Evolutionary conservation across 2,797 vertebrate species (phyloP), one percentile per base, ranked within the genome.

Genomic region (Poecilia gillii): DNA sequence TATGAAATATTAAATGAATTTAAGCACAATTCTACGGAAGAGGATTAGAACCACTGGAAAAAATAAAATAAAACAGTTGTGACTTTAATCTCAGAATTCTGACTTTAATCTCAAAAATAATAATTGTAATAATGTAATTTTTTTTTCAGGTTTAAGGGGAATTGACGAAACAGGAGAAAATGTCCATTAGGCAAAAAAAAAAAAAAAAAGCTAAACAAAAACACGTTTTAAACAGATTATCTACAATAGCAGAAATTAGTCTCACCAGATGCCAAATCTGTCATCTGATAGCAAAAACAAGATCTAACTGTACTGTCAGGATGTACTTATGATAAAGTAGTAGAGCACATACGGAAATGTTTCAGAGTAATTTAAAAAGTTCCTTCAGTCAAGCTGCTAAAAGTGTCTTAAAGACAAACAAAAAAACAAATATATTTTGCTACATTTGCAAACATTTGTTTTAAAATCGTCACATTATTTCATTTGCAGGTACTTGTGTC

Each of bases 401-500:
- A 36, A 4, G 20, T 41, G 20, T 25, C 25, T 66, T 18, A 36
- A 68, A 59, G n/a, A 59, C 55, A n/a, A 1, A 12, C 9, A 64
- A 36, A 1, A 64, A n/a, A n/a, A 20, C 20, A 11, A 36, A 9
- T 39, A 8, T 9, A 39, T 64, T 36, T 36, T 64, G 6, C 33
- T 33, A 39, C 33, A 23, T 36, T 23, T 39, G 36, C 8, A 36
- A 18, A 36, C 12, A 59, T 36, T 64, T 33, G 6, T 41, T 41
- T 68, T 39, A 39, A 45, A 70, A 46, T 28, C 53, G 13, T 70
- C 47, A 47, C 33, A 13, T 47, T 68, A 49, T 84, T 72, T 74
- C 39, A 28, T 79, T 85, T 49, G 25, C 91, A 98, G 97, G 97
- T 74, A 98, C 97, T 47, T 98, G 97, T 92, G 97, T 98, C 91